A percentile compares a stretch with the other conserved stretches of the same genome.
These are phyloP conservation scores for Pelecanoides urinatrix DNA, from an alignment of 2,113 vertebrate genomes.

Conservation along the genomic window DNA sequence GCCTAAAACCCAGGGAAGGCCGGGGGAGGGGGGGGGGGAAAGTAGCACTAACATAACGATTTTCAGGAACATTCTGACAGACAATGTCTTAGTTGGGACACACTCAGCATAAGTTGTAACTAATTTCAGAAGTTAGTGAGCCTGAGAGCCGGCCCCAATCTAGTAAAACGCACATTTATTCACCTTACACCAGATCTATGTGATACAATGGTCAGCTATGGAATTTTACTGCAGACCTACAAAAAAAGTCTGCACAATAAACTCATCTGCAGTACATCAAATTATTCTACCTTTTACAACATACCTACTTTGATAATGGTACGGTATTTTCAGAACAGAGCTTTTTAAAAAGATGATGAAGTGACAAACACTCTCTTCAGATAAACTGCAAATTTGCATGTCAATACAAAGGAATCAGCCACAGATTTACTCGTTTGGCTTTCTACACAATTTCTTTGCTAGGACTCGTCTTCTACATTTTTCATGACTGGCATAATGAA, in stretches of 20 bases:
- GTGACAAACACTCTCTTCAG: background rate
- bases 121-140: background rate
- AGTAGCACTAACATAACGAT: background rate
- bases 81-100: background rate
- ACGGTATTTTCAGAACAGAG: background rate
- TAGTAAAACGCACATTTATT: background rate
- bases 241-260: background rate
- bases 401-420: background rate
- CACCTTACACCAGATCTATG: background rate
- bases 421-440: background rate
- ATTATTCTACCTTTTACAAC: background rate
- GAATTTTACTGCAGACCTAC: background rate
- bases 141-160: background rate
- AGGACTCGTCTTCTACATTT: background rate
- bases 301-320: background rate
- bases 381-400: background rate
- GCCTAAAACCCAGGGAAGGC: background rate
- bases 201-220: fast-evolving
- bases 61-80: background rate
- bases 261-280: background rate
- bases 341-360: background rate
- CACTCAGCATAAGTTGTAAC: background rate
- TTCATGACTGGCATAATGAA: background rate
- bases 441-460: background rate
- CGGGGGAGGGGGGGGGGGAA: too few relatives aligned